Base-by-base conservation (phyloP, 2,113 vertebrate genomes). In the Sisor rabdophorus region DNA sequence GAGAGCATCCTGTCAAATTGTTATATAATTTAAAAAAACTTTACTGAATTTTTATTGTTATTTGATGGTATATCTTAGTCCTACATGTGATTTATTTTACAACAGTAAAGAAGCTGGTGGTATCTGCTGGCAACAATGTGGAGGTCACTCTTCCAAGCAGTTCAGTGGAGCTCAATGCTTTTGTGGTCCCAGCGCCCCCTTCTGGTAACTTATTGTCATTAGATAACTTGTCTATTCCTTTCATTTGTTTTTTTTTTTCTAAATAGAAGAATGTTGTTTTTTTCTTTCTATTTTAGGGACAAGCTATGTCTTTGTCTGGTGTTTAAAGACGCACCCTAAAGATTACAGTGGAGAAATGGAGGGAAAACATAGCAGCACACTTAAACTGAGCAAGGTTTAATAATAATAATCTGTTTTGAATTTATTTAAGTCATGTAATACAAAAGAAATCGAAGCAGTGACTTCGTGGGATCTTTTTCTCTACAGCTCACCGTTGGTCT, bases 281-380 rank as follows among this genome's bases (percentile, higher is more conserved):
- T 24, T 11, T 81, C 8, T 11, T 69, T 47, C 50, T 67, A 82
- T 82, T 77, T 77, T 86, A 98, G 97, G 92, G 84, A 91, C 88
- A 40, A 88, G 83, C 84, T 99, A 98, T 86, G 87, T 77, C 67
- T 98, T 95, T 80, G 91, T 96, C 75, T 99, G 97, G 97, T 90
- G 90, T 47, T 83, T 99, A 86, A 98, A 91, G 78, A 98, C 95
- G 61, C 96, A 97, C 84, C 95, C 94, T 60, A 93, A 89, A 87
- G 95, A 98, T 88, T 97, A 95, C 88, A 93, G 94, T 71, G 97
- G 96, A 53, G 94, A 93, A 87, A 95, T 98, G 95, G 97, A 93
- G 87, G 95, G 94, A 58, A 90, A 97, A 58, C 91, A 93, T 86
- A 93, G 90, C 55, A 87, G 84, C 81, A 90, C 90, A 0, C 94